A percentile compares a stretch with the other conserved stretches of the same genome.
phyloP scores from a whole-genome alignment of 2,888 invertebrate species.

The Tuta absoluta region DNA sequence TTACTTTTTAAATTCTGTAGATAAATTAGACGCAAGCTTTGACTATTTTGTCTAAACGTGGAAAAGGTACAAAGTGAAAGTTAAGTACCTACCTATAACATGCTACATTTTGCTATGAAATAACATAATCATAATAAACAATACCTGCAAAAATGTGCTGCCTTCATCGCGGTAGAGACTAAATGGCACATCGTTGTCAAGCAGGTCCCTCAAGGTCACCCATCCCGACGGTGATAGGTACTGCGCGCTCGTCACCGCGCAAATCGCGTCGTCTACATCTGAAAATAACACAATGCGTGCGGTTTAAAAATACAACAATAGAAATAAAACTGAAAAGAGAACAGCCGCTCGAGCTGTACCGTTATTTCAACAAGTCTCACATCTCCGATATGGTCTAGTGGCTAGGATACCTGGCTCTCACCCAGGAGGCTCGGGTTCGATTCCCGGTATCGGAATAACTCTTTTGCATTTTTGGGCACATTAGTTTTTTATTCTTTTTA shows the following conservation, averaged over 20 bases:
- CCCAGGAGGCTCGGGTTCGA: slow-evolving; percentile 83
- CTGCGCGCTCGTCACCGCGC: slow-evolving; percentile 92
- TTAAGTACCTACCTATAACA: too few relatives aligned
- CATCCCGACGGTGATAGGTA: slow-evolving; percentile 89
- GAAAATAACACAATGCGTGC: slow-evolving; percentile 32
- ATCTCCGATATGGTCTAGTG: slow-evolving; percentile 83
- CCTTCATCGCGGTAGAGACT: slow-evolving; percentile 90
- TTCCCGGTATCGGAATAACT: slow-evolving; percentile 77
- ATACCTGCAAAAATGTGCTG: slow-evolving; percentile 84
- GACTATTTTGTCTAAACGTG: too few relatives aligned
- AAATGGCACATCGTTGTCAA: slow-evolving; percentile 89
- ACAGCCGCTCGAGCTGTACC: background rate
- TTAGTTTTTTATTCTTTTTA: background rate
- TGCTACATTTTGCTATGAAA: too few relatives aligned
- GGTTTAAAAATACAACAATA: background rate
- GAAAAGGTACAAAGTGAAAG: too few relatives aligned
- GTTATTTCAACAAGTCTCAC: slow-evolving; percentile 9
- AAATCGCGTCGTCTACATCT: slow-evolving; percentile 90
- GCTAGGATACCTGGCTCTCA: slow-evolving; percentile 83
- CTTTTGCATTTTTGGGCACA: slow-evolving; percentile 40
- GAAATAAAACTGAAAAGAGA: background rate
- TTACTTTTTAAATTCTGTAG: too few relatives aligned
- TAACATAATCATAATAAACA: too few relatives aligned
- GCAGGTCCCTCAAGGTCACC: slow-evolving; percentile 88
- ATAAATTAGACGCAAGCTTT: too few relatives aligned